Percentiles rank a stretch among this genome's conserved stretches.
These are phyloP conservation scores for Synergus laeviventris DNA, from an alignment of 2,888 invertebrate genomes.

Conservation along the genomic window DNA sequence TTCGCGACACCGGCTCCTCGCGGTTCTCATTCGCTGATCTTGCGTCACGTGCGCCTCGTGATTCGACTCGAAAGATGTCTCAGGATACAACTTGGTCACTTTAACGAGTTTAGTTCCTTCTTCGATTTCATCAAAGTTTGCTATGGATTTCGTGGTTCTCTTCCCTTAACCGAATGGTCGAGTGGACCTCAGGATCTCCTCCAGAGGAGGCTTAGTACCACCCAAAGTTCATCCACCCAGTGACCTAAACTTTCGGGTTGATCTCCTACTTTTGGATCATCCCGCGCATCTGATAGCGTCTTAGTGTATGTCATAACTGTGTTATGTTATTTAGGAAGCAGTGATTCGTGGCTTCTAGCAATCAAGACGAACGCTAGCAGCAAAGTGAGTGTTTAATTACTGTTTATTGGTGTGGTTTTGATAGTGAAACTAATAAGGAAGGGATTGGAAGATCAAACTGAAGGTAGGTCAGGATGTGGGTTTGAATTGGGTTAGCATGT, in stretches of 20 bases:
- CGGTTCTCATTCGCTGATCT: neutral
- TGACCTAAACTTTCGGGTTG: slow-evolving; percentile 37
- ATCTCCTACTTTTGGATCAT: neutral
- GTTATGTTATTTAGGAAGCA: neutral
- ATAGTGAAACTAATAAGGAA: slow-evolving; percentile 10
- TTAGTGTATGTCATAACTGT: slow-evolving; percentile 29
- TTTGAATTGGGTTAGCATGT: neutral
- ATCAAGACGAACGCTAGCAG: neutral
- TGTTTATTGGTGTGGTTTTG: slow-evolving; percentile 9
- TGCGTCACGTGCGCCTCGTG: slow-evolving; percentile 25
- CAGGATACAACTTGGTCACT: neutral
- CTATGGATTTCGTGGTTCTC: neutral
- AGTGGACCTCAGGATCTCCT: slow-evolving; percentile 15
- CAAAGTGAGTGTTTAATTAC: slow-evolving; percentile 5
- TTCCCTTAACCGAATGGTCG: slow-evolving; percentile 3
- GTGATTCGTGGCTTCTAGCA: neutral
- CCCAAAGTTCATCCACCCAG: slow-evolving; percentile 38
- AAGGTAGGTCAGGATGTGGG: slow-evolving; percentile 21
- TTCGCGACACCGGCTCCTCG: neutral
- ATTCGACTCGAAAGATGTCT: neutral
- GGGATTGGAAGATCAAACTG: neutral
- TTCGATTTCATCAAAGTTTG: neutral
- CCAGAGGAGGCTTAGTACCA: slow-evolving; percentile 15
- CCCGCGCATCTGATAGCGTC: neutral
- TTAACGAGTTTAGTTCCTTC: neutral